phyloP scores from a whole-genome alignment of 2,797 vertebrate genomes.

The Tachyglossus aculeatus region DNA sequence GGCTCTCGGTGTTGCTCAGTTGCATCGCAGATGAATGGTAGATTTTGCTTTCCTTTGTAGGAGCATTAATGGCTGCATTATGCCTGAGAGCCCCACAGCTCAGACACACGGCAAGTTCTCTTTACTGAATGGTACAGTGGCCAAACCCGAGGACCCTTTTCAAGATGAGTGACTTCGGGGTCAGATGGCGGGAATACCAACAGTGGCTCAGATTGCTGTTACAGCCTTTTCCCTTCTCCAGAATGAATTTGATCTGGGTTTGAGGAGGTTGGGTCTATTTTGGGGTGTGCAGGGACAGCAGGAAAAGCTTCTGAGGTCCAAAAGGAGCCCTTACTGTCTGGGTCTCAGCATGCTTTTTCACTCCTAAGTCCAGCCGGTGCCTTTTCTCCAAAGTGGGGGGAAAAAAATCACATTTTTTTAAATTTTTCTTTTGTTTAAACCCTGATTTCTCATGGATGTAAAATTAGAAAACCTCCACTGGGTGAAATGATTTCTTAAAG shows the following conservation, averaged over 20 bases:
- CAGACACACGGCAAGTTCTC: background rate
- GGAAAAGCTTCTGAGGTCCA: background rate
- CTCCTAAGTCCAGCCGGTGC: no score
- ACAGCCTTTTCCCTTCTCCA: constrained; percentile 5
- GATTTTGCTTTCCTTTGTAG: background rate
- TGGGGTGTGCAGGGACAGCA: background rate
- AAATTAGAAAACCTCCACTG: background rate
- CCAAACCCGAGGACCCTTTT: constrained; percentile 1
- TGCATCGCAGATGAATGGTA: constrained; percentile 16
- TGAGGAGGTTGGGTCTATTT: background rate
- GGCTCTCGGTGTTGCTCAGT: background rate
- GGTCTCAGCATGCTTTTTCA: background rate
- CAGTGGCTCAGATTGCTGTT: background rate
- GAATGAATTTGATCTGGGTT: constrained; percentile 7
- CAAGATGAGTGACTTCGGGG: constrained; percentile 20
- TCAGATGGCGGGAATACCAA: background rate
- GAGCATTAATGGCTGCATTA: constrained; percentile 11
- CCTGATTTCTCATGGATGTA: background rate
- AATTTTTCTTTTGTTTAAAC: constrained; percentile 17
- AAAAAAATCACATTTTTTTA: background rate
- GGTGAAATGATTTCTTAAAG: constrained; percentile 20
- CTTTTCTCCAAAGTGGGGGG: background rate
- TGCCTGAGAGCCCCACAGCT: constrained; percentile 4
- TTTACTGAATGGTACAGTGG: background rate
- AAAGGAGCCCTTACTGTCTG: background rate